Evolutionary conservation across 2,888 invertebrate species (phyloP), one percentile per base, ranked within the genome.

Genomic region (Thera obeliscata): DNA sequence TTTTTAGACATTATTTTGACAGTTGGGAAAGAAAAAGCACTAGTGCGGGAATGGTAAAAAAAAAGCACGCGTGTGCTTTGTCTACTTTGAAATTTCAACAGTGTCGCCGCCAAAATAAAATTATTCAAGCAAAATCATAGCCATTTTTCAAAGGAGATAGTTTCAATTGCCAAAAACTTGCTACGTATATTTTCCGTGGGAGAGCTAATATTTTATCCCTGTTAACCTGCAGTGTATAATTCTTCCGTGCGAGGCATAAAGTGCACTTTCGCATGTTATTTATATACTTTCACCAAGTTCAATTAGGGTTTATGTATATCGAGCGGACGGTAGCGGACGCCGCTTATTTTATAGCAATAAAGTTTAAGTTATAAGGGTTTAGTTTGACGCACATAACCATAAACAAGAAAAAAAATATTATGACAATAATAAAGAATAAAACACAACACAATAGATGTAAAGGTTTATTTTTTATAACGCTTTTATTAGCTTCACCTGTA

Each of bases 131-230:
- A 22, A 61, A 67, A 50, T 38, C 41, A 54, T 54, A 56, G 49
- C 8, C 49, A 55, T 43, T 56, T 58, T 66, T 66, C 56, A 60
- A 63, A 54, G 56, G 56, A 65, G 61, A 59, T 65, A 65, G 60
- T 69, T 66, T 66, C 69, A 69, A 69, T 69, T 66, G 69, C 69
- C 66, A 66, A 66, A 69, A 69, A 64, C 49, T 69, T 64, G 62
- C 56, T 48, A 56, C 66, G 62, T 65, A 69, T 69, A 69, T 69
- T 66, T 66, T 69, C 59, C 62, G 69, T 56, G 60, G 69, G 63
- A 69, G 69, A 63, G 66, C 66, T 69, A 54, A 69, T 69, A 66
- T 63, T 69, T 69, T 63, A 66, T 66, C 66, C 63, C 22, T 22
- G 69, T 69, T 66, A 68, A 68, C 61, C 64, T 68, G 64, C 67